These are phyloP conservation scores for Gnatocerus cornutus DNA, from an alignment of 2,888 invertebrate species.

Conservation along the genomic window DNA sequence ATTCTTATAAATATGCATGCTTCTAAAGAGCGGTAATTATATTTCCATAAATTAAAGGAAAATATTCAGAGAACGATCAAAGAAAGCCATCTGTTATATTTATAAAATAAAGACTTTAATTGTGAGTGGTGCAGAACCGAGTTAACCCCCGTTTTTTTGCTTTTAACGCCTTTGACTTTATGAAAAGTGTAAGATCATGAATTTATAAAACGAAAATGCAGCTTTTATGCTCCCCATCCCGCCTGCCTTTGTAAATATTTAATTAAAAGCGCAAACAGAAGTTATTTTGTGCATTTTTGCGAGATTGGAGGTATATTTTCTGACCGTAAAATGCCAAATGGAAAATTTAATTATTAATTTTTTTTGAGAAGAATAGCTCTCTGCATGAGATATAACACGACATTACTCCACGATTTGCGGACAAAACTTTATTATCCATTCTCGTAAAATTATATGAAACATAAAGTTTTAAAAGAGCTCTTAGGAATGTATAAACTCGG, in stretches of 20 bases:
- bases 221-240: conserved; percentile 34
- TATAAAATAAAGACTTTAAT: conserved; percentile 51
- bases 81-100: conserved; percentile 47
- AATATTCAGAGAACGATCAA: conserved; percentile 27
- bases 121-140: conserved; percentile 40
- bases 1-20: conserved; percentile 54
- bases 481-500: conserved; percentile 24
- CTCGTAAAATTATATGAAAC: conserved; percentile 45
- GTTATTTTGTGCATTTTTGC: conserved; percentile 51
- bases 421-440: conserved; percentile 45
- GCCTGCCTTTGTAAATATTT: conserved; percentile 48
- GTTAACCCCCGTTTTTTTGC: conserved; percentile 31
- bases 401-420: conserved; percentile 45
- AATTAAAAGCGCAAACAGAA: conserved; percentile 54
- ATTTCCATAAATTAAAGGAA: conserved; percentile 56
- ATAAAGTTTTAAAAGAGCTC: conserved; percentile 43
- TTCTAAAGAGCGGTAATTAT: conserved; percentile 54
- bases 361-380: conserved; percentile 10
- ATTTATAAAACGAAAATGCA: conserved; percentile 47
- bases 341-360: conserved; percentile 50
- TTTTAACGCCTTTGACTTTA: conserved; percentile 41
- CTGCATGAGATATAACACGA: conserved; percentile 9
- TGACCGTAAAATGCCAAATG: conserved; percentile 46
- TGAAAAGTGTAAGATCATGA: conserved; percentile 36
- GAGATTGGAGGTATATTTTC: conserved; percentile 39